A percentile compares a stretch with the other conserved stretches of the same genome.
phyloP scores from a whole-genome alignment of 2,888 invertebrate species.

The Ctena decussata region DNA sequence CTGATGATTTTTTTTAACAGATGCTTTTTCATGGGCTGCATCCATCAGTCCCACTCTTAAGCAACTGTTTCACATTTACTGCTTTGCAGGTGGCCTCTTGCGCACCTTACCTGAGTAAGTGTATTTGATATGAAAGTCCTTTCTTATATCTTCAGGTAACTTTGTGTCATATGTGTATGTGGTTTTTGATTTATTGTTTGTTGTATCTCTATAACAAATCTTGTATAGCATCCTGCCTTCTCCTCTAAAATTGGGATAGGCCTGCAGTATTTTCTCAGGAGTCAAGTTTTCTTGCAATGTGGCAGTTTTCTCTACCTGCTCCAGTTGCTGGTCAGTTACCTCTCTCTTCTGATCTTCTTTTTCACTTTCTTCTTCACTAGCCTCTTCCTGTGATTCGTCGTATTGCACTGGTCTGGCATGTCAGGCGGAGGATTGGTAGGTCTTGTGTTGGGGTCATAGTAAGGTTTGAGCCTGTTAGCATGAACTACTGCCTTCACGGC shows the following conservation, averaged over 20 bases:
- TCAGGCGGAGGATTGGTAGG: constrained; percentile 47
- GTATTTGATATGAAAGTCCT: constrained; percentile 22
- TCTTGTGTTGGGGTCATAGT: constrained; percentile 35
- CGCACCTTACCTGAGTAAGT: constrained; percentile 6
- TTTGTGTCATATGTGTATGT: not conserved
- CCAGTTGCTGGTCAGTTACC: not conserved
- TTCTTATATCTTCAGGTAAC: constrained; percentile 2
- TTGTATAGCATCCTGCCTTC: not conserved
- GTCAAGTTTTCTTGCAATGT: not conserved
- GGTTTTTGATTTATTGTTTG: not conserved
- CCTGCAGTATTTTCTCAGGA: not conserved
- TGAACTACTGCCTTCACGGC: constrained; percentile 31
- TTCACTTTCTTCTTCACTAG: not conserved
- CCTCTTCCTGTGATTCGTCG: not conserved
- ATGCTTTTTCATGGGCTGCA: no score
- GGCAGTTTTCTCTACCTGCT: not conserved
- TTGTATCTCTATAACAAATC: not conserved
- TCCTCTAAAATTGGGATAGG: no score
- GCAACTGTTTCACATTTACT: no score
- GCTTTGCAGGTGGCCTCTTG: not conserved
- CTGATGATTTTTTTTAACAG: no score
- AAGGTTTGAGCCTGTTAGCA: constrained; percentile 47
- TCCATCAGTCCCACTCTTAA: no score
- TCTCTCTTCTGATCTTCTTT: not conserved
- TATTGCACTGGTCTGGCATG: constrained; percentile 8